Conservation (phyloP, 1,140 invertebrate species). For the Anastatus disparis region DNA sequence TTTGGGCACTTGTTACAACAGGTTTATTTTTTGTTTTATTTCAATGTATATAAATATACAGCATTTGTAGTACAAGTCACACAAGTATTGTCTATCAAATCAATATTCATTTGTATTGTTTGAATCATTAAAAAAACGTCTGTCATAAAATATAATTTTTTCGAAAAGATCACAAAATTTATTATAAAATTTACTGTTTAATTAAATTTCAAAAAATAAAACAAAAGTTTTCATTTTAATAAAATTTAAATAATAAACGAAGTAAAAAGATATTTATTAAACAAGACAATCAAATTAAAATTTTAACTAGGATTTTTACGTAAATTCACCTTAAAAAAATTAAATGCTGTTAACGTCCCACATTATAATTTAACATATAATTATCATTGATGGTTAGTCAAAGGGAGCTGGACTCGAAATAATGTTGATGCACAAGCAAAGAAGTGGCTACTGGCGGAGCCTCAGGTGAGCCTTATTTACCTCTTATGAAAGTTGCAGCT, state of each 20-base stretch:
- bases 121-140: background rate
- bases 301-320: no score
- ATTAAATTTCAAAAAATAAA: no score
- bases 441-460: constrained; percentile 59
- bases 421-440: constrained; percentile 56
- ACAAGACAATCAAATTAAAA: background rate
- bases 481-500: constrained; percentile 30
- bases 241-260: no score
- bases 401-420: constrained; percentile 66
- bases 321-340: no score
- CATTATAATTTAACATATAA: constrained; percentile 4
- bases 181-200: no score
- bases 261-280: no score
- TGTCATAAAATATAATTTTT: no score
- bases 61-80: constrained; percentile 6
- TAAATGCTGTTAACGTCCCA: background rate
- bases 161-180: no score
- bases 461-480: constrained; percentile 60
- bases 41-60: constrained; percentile 14
- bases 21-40: no score
- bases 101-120: constrained; percentile 6
- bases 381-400: constrained; percentile 24
- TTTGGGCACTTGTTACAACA: constrained; percentile 17
- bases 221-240: no score
- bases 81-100: background rate